Percentiles rank a stretch among this genome's conserved stretches.
Conservation (phyloP, 1,140 invertebrate genomes). For the Cecropterus lyciades region DNA sequence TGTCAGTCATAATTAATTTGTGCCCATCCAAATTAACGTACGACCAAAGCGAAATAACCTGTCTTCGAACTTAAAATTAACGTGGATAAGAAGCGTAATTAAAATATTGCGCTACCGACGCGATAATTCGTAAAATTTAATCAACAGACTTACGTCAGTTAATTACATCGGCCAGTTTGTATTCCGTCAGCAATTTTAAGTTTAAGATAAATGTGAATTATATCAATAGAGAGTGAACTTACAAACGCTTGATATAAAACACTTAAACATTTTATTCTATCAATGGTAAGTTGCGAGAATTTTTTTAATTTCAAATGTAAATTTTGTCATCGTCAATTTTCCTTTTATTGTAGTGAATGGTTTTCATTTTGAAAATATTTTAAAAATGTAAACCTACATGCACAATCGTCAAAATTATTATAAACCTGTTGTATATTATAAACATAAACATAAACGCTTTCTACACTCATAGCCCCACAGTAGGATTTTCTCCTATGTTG, state of each 20-base stretch:
- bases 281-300: no score
- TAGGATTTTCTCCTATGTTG: no score
- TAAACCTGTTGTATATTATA: no score
- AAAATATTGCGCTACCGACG: constrained; percentile 32
- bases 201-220: constrained; percentile 23
- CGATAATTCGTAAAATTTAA: constrained; percentile 28
- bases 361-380: no score
- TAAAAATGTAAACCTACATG: no score
- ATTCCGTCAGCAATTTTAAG: constrained; percentile 36
- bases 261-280: no score
- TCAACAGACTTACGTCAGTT: constrained; percentile 33
- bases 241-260: neutral
- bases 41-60: constrained; percentile 3
- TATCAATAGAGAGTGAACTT: constrained; percentile 18
- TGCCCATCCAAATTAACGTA: constrained; percentile 3
- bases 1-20: constrained; percentile 15
- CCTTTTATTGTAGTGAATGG: no score
- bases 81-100: constrained; percentile 12
- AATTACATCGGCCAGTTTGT: constrained; percentile 45
- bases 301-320: no score
- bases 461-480: no score
- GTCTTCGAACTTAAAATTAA: constrained; percentile 10
- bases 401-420: no score
- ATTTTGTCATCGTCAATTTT: no score
- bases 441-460: no score